A percentile compares a stretch with the other conserved stretches of the same genome.
phyloP scores from a whole-genome alignment of 2,113 vertebrate species.

The Nanorana parkeri region DNA sequence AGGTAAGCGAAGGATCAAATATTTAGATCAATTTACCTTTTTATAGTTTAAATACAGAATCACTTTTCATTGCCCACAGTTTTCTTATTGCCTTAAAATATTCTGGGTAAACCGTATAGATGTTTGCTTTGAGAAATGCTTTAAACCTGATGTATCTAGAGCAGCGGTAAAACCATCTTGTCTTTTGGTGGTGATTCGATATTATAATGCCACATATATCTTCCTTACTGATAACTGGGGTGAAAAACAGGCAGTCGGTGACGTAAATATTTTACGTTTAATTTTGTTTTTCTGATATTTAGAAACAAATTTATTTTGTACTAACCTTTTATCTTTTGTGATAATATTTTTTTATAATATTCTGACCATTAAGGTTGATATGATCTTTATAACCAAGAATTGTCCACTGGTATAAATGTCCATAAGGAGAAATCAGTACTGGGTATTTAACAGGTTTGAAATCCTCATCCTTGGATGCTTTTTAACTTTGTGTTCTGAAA shows the following conservation, averaged over 20 bases:
- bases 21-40: neutral
- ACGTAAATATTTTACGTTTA: slow-evolving; percentile 50
- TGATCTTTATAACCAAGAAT: too few species aligned
- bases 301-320: slow-evolving; percentile 26
- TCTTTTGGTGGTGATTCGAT: neutral
- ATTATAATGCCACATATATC: neutral
- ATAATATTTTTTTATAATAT: too few species aligned
- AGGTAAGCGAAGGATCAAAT: neutral
- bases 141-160: neutral
- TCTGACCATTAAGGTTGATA: too few species aligned
- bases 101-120: neutral
- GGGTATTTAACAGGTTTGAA: too few species aligned
- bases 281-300: slow-evolving; percentile 54
- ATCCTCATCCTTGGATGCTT: too few species aligned
- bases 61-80: neutral
- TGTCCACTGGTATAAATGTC: too few species aligned
- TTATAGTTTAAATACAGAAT: neutral
- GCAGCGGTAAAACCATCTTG: neutral
- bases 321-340: neutral
- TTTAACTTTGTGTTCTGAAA: too few species aligned
- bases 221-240: too few species aligned
- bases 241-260: neutral
- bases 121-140: neutral
- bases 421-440: too few species aligned
- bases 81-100: neutral